phyloP scores from a whole-genome alignment of 2,888 invertebrate genomes.

The Cephus nigrinus region DNA sequence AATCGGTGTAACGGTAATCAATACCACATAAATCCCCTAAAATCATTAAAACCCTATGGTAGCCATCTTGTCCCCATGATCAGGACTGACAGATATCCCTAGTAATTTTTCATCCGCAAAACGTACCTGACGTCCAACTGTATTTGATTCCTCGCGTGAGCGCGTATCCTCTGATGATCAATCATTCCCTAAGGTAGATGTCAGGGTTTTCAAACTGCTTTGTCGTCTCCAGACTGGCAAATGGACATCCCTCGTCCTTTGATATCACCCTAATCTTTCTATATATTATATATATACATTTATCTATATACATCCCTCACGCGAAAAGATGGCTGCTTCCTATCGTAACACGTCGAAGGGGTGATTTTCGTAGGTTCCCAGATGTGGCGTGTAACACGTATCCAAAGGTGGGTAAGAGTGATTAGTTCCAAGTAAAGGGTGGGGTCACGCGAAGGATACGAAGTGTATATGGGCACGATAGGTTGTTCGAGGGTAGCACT shows the following conservation, averaged over 20 bases:
- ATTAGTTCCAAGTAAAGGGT: constrained; percentile 43
- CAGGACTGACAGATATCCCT: not conserved
- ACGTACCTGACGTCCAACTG: not conserved
- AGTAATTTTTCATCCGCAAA: not conserved
- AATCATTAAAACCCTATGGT: not conserved
- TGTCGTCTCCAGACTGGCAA: not conserved
- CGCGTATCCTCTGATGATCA: not conserved
- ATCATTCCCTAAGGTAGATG: not conserved
- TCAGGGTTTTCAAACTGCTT: not conserved
- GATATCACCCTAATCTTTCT: not conserved
- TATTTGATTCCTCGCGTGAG: not conserved
- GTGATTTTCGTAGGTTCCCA: constrained; percentile 32
- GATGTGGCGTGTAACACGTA: constrained; percentile 44
- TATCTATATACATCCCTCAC: not conserved
- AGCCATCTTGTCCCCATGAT: not conserved
- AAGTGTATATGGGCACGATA: constrained; percentile 7
- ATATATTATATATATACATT: not conserved
- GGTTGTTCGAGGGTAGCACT: constrained; percentile 1
- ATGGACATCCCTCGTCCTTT: not conserved
- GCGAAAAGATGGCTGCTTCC: not conserved
- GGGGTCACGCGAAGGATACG: constrained; percentile 30
- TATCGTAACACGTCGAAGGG: not conserved
- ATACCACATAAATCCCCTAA: not conserved
- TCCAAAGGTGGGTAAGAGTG: constrained; percentile 32
- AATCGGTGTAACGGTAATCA: not conserved